Evolutionary conservation across 2,888 invertebrate genomes (phyloP).

Genomic region (Drosophila limbata): DNA sequence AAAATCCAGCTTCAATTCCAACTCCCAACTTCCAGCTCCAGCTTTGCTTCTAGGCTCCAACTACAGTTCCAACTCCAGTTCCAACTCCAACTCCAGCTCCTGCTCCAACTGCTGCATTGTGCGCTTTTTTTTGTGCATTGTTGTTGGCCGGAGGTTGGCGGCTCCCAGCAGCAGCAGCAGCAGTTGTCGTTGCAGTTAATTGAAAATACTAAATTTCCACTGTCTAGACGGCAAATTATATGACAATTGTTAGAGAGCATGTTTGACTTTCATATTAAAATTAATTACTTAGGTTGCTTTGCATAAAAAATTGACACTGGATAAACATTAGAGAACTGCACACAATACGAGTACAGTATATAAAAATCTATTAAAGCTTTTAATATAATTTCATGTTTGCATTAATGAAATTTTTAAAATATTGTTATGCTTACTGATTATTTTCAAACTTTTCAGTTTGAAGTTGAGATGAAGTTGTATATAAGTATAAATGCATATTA

Average conservation of each 20-base stretch:
- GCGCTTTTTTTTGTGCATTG: constrained; percentile 77
- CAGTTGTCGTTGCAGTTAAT: constrained; percentile 82
- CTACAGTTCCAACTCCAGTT: constrained; percentile 6
- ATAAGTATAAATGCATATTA: too few relatives aligned
- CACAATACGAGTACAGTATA: constrained; percentile 1
- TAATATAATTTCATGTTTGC: background rate
- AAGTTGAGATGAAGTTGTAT: background rate
- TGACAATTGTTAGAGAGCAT: constrained; percentile 83
- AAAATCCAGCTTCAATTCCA: constrained; percentile 42
- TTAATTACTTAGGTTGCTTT: constrained; percentile 79
- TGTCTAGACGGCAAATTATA: constrained; percentile 85
- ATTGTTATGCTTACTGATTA: background rate
- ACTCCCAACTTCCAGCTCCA: constrained; percentile 9
- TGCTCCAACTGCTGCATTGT: constrained; percentile 55
- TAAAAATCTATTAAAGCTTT: constrained; percentile 6
- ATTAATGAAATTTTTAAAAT: constrained; percentile 2
- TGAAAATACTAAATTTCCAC: constrained; percentile 85
- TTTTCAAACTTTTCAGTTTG: background rate
- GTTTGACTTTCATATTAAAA: constrained; percentile 82
- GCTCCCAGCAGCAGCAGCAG: constrained; percentile 30
- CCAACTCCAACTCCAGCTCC: constrained; percentile 12
- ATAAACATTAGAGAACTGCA: constrained; percentile 40
- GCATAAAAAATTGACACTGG: constrained; percentile 61
- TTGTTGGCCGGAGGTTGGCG: constrained; percentile 33
- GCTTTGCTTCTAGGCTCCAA: constrained; percentile 16